Percentiles rank a stretch among this genome's conserved stretches.
Conservation (phyloP, 35 echinoderm and acorn worm genomes). For the Amphiura filiformis region DNA sequence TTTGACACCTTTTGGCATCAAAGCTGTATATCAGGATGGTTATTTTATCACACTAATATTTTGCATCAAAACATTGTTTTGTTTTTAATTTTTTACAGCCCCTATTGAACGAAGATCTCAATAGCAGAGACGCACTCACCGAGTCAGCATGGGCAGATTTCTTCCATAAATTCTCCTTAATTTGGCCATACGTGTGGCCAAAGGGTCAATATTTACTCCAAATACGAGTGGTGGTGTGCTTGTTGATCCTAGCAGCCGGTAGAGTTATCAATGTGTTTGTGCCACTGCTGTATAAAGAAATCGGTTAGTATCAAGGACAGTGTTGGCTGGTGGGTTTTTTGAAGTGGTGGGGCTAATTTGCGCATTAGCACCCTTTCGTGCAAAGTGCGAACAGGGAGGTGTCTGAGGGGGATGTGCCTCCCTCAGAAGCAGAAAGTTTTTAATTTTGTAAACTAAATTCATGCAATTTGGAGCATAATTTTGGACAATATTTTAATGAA, state of each 20-base stretch:
- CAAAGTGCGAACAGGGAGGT: not conserved
- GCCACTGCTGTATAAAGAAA: constrained; percentile 73
- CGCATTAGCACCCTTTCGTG: not conserved
- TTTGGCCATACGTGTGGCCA: constrained; percentile 97
- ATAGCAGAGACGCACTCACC: not conserved
- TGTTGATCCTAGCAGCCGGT: constrained; percentile 59
- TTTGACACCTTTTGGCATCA: not conserved
- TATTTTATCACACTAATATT: not conserved
- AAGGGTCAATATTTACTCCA: constrained; percentile 72
- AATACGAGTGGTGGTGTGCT: constrained; percentile 66
- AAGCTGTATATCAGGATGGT: not conserved
- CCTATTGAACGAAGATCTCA: not conserved
- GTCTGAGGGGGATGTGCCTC: no score
- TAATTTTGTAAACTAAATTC: no score
- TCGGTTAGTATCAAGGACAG: constrained; percentile 68
- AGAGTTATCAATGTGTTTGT: constrained; percentile 92
- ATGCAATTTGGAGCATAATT: no score
- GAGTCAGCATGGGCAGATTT: constrained; percentile 83
- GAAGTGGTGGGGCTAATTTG: not conserved
- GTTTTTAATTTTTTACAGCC: not conserved
- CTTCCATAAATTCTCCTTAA: constrained; percentile 54
- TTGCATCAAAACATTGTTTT: not conserved
- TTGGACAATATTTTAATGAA: no score
- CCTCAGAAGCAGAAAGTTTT: no score
- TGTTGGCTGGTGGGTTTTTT: not conserved